Base-by-base conservation (phyloP, 2,888 invertebrate species). In the Drosophila peninsularis region DNA sequence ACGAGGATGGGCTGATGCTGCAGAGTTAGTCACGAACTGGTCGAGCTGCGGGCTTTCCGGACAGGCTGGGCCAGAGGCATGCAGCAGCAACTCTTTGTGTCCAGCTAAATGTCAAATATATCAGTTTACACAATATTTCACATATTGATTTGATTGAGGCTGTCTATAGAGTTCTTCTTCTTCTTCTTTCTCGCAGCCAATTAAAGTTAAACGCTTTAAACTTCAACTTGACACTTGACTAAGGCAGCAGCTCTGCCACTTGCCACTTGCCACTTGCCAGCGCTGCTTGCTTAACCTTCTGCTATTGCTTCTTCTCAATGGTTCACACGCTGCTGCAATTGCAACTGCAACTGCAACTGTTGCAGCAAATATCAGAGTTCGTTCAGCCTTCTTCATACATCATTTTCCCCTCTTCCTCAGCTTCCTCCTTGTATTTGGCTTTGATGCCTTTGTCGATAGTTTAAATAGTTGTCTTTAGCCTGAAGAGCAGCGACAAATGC, bases 211-310 rank as follows among this genome's bases (percentile, higher is more conserved):
- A 71, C 53, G 71, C 42, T 78, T 80, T 80, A 89, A 89, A 89
- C 89, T 89, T 89, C 79, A 89, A 89, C 89, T 89, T 89, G 89
- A 89, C 88, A 89, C 87, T 85, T 71, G 74, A 44, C 37, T 58
- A 42, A 45, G 44, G 34, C 36, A 24, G 13, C 24, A 17, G 47
- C 44, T 10, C 49, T 19, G 34, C 71, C 34, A 39, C 57, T 49
- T 65, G 67, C 70, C 45, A 39, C 44, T 37, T 39, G 69, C 54
- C 66, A 53, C 49, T 27, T 65, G 65, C 57, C 42, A 34, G 17
- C 42, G 36, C 56, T 69, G 76, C 63, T 78, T 75, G 68, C 71
- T 73, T 85, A 82, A 83, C 86, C 85, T 85, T 83, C 85, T 76
- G 36, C 19, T n/a, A 5, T 45, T 27, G 45, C 45, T 27, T 10